Conservation (phyloP, 1,140 invertebrate genomes). For the Drosophila subobscura region DNA sequence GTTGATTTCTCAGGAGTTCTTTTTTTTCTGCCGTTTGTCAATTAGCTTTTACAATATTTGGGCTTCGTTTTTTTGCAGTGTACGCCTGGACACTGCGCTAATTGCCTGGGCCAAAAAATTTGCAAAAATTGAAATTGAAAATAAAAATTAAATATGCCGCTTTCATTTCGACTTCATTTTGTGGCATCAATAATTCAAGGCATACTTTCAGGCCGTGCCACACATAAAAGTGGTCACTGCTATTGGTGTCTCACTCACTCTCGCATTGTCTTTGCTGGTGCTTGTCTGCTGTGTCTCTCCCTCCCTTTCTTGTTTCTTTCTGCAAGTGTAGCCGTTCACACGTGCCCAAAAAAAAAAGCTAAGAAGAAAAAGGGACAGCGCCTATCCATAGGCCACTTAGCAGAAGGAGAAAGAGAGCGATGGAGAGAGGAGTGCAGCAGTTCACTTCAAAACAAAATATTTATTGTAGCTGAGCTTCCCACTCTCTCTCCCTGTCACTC, state of each 20-base stretch:
- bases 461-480: conserved; percentile 66
- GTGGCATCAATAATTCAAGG: conserved; percentile 11
- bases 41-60: too few relatives aligned
- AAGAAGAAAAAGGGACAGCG: conserved; percentile 36
- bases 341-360: conserved; percentile 47
- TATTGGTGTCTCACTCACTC: too few relatives aligned
- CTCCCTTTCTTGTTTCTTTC: too few relatives aligned
- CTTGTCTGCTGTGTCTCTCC: not conserved
- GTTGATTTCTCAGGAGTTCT: conserved; percentile 39
- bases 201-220: conserved; percentile 58
- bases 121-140: not conserved
- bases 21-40: conserved; percentile 27
- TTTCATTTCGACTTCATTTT: not conserved
- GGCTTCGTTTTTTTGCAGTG: too few relatives aligned
- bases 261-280: too few relatives aligned
- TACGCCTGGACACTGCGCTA: too few relatives aligned
- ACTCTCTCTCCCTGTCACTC: conserved; percentile 3
- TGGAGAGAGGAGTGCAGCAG: conserved; percentile 3
- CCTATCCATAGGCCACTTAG: conserved; percentile 60
- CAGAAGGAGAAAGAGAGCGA: conserved; percentile 16
- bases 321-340: conserved; percentile 67
- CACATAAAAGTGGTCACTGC: conserved; percentile 14
- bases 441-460: conserved; percentile 79
- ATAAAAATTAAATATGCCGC: not conserved
- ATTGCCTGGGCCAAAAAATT: not conserved